A percentile compares a stretch with the other conserved stretches of the same genome.
These are phyloP conservation scores for Paguma larvata DNA, from an alignment of 2,797 vertebrate species.

Conservation along the genomic window DNA sequence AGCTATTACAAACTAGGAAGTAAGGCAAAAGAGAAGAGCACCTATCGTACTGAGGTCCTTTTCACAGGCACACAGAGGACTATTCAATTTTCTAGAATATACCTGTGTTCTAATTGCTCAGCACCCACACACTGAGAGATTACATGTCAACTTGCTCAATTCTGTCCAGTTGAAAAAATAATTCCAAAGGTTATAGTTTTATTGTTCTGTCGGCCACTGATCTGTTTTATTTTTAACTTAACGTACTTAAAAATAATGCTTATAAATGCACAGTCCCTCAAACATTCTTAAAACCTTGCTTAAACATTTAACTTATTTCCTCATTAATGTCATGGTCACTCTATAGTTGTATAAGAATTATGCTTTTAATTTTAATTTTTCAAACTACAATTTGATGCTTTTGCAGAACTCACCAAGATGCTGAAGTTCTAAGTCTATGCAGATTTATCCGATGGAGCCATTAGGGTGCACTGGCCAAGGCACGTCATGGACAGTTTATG, in stretches of 20 bases:
- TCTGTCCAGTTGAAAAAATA: neutral
- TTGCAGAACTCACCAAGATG: neutral
- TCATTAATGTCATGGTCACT: neutral
- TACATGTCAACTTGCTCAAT: neutral
- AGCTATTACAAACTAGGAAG: neutral
- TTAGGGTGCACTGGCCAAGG: too few relatives aligned
- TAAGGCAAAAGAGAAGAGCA: neutral
- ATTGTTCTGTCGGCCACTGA: neutral
- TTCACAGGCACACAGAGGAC: rapidly evolving
- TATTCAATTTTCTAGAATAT: neutral
- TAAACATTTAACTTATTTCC: neutral
- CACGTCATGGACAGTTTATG: rapidly evolving
- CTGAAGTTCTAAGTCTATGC: neutral
- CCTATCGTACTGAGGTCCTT: neutral
- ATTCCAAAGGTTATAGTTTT: neutral
- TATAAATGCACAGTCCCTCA: neutral
- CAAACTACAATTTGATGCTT: neutral
- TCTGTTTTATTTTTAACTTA: neutral
- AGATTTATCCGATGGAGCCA: neutral
- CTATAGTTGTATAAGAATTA: neutral
- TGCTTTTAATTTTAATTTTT: neutral
- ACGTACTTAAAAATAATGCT: neutral
- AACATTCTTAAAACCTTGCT: neutral
- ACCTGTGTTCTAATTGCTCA: neutral
- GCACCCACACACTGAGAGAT: neutral